These are phyloP conservation scores for Erebia ligea DNA, from an alignment of 2,888 invertebrate species.

Conservation along the genomic window DNA sequence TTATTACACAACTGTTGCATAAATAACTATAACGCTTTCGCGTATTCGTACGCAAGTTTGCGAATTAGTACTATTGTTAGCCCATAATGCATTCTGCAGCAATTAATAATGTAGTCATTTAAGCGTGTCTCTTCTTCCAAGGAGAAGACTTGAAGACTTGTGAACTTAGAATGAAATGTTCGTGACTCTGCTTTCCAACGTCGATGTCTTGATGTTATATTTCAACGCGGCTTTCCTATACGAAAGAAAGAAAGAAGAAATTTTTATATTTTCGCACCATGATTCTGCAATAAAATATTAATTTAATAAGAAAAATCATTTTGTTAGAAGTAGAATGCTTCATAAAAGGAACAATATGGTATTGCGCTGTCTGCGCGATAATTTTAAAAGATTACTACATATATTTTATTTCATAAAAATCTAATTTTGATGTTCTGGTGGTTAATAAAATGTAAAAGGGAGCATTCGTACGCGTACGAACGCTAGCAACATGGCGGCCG, in stretches of 20 bases:
- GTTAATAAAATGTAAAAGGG: not conserved
- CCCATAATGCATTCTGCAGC: conserved; percentile 33
- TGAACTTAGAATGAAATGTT: conserved; percentile 1
- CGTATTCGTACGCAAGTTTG: conserved; percentile 43
- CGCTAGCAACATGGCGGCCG: too few relatives aligned
- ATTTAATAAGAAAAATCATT: too few relatives aligned
- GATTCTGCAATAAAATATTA: conserved; percentile 29
- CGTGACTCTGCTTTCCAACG: conserved; percentile 32
- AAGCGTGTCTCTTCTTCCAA: not conserved
- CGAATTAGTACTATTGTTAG: conserved; percentile 38
- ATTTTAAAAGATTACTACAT: not conserved
- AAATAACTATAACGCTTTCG: too few relatives aligned
- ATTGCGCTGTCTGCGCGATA: not conserved
- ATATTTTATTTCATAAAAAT: not conserved
- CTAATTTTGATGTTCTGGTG: not conserved
- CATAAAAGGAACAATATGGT: conserved; percentile 7
- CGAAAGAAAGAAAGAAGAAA: too few relatives aligned
- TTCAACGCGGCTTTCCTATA: conserved; percentile 37
- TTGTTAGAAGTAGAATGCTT: not conserved
- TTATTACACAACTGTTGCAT: too few relatives aligned
- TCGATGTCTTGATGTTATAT: conserved; percentile 39
- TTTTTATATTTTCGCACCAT: conserved; percentile 32
- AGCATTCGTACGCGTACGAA: not conserved
- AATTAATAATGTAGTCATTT: not conserved
- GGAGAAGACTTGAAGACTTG: conserved; percentile 2